A percentile compares a stretch with the other conserved stretches of the same genome.
phyloP scores from a whole-genome alignment of 2,888 invertebrate species.

The Hydropsyche betteni region DNA sequence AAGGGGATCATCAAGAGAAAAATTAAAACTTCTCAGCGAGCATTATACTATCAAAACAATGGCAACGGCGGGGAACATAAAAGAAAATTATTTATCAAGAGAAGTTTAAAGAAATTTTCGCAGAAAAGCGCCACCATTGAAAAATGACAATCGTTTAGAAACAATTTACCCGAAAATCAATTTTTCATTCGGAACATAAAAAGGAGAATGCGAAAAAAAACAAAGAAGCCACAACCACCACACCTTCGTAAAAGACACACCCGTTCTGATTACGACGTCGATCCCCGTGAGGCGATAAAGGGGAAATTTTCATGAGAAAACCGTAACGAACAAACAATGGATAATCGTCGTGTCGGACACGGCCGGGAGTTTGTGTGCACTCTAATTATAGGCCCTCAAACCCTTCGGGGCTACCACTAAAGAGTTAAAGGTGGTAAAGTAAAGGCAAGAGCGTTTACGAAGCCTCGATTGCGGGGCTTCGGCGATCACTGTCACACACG shows the following conservation, averaged over 20 bases:
- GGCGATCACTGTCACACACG: constrained; percentile 14
- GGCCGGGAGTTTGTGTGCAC: background rate
- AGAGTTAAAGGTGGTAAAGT: no score
- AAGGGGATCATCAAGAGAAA: constrained; percentile 19
- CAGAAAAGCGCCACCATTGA: background rate
- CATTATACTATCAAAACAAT: constrained; percentile 19
- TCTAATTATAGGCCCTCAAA: background rate
- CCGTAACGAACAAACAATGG: no score
- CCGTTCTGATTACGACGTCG: background rate
- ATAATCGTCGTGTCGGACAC: background rate
- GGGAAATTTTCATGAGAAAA: no score
- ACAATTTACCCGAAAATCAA: no score
- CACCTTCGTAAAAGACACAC: background rate
- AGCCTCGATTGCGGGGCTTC: constrained; percentile 10
- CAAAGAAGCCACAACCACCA: background rate
- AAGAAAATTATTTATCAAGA: constrained; percentile 8
- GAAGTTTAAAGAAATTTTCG: background rate
- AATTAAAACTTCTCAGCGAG: constrained; percentile 11
- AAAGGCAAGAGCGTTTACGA: background rate
- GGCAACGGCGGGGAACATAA: background rate
- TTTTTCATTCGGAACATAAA: no score
- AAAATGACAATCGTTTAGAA: background rate
- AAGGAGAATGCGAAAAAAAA: background rate
- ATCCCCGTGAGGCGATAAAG: background rate
- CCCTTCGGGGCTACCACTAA: background rate